A percentile compares a stretch with the other conserved stretches of the same genome.
Conservation (phyloP, 2,113 vertebrate species). For the Amazona guildingii region DNA sequence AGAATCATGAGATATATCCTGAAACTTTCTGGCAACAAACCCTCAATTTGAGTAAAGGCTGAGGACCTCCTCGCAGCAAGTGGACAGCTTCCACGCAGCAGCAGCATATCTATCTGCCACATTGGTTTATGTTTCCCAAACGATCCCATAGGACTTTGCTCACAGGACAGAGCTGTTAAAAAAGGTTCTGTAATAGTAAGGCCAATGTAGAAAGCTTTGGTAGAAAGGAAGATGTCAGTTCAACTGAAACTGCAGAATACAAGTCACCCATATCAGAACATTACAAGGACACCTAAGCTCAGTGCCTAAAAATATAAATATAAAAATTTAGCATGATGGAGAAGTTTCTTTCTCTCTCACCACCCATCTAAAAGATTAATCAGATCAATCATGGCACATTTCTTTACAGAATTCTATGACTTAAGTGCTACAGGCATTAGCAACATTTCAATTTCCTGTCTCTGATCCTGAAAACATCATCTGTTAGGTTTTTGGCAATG, state of each 20-base stretch:
- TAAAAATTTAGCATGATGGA: neutral
- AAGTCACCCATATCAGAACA: neutral
- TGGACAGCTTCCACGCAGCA: neutral
- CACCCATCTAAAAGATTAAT: conserved; percentile 58
- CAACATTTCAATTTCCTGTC: conserved; percentile 59
- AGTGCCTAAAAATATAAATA: conserved; percentile 24
- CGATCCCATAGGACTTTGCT: neutral
- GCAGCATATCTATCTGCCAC: neutral
- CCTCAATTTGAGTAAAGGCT: neutral
- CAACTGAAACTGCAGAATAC: neutral
- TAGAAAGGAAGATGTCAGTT: neutral
- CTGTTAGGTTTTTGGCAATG: conserved; percentile 16
- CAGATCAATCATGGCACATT: conserved; percentile 45
- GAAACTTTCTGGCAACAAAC: neutral
- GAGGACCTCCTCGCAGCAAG: neutral
- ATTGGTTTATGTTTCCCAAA: neutral
- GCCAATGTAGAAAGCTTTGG: neutral
- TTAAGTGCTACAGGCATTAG: conserved; percentile 60
- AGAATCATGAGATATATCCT: neutral
- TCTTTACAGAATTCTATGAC: conserved; percentile 58
- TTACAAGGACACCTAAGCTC: neutral
- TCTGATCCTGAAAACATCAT: conserved; percentile 58
- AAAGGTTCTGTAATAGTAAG: neutral
- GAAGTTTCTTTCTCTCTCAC: conserved; percentile 5
- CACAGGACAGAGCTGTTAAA: neutral